Percentiles rank a stretch among this genome's conserved stretches.
These are phyloP conservation scores for Chromis chromis DNA, from an alignment of 2,797 vertebrate genomes.

Conservation along the genomic window DNA sequence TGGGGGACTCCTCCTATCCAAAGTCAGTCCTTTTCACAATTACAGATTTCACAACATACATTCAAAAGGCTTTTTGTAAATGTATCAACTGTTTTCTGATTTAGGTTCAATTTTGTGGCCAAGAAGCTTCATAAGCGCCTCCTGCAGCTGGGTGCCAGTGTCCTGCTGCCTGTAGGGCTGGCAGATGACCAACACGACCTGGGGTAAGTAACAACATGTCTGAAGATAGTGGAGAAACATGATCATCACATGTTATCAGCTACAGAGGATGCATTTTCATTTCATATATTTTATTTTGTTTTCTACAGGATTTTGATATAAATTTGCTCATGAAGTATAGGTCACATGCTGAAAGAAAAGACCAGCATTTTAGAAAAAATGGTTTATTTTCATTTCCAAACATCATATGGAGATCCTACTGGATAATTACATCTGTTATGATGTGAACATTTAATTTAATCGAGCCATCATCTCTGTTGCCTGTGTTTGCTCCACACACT, in stretches of 20 bases:
- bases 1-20: conserved; percentile 95
- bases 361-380: too few relatives aligned
- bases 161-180: conserved; percentile 87
- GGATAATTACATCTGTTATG: too few relatives aligned
- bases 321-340: neutral
- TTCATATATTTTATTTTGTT: neutral
- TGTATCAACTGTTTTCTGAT: neutral
- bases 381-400: too few relatives aligned
- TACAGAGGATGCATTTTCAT: neutral
- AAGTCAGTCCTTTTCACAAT: conserved; percentile 82
- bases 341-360: too few relatives aligned
- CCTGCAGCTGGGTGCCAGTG: conserved; percentile 88
- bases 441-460: too few relatives aligned
- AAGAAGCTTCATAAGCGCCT: conserved; percentile 96
- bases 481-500: too few relatives aligned
- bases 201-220: conserved; percentile 84
- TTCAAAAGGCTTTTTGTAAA: neutral
- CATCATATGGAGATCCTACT: too few relatives aligned
- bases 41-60: neutral
- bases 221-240: too few relatives aligned
- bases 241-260: neutral
- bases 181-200: conserved; percentile 96
- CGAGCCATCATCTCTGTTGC: too few relatives aligned
- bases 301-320: neutral
- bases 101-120: conserved; percentile 95